Percentiles rank a stretch among this genome's conserved stretches.
Evolutionary conservation across 2,113 vertebrate species (phyloP).

Genomic region (Furnarius figulus): DNA sequence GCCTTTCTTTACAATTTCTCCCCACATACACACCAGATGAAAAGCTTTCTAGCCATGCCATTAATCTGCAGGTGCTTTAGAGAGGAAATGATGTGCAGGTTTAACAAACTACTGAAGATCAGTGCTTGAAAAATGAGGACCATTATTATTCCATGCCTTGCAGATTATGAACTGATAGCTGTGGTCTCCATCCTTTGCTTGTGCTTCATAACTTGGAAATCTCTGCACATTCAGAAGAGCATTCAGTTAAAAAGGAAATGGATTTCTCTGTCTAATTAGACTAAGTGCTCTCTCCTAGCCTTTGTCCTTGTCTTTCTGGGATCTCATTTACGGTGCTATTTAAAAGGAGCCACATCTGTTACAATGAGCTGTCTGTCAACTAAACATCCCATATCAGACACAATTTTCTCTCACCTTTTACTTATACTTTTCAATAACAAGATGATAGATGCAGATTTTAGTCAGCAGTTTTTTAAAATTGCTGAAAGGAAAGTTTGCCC

Average conservation of each 20-base stretch:
- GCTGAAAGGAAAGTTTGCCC: constrained; percentile 46
- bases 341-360: constrained; percentile 54
- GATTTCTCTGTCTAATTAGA: constrained; percentile 64
- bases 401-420: constrained; percentile 63
- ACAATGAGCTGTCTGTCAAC: constrained; percentile 63
- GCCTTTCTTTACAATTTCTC: not conserved
- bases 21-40: not conserved
- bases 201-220: constrained; percentile 26
- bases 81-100: constrained; percentile 14
- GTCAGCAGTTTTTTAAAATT: constrained; percentile 46
- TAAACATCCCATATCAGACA: constrained; percentile 47
- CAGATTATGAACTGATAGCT: constrained; percentile 57
- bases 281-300: constrained; percentile 56
- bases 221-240: constrained; percentile 43
- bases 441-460: constrained; percentile 45
- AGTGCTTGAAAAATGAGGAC: constrained; percentile 58
- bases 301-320: constrained; percentile 63
- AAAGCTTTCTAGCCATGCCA: constrained; percentile 3
- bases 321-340: constrained; percentile 55
- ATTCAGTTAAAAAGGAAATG: constrained; percentile 52
- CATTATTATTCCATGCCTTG: constrained; percentile 55
- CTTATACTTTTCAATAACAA: constrained; percentile 54
- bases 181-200: constrained; percentile 18
- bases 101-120: constrained; percentile 46
- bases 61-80: constrained; percentile 56